Base-by-base conservation (phyloP, 1,140 invertebrate genomes). In the Zelostemma sp. region DNA sequence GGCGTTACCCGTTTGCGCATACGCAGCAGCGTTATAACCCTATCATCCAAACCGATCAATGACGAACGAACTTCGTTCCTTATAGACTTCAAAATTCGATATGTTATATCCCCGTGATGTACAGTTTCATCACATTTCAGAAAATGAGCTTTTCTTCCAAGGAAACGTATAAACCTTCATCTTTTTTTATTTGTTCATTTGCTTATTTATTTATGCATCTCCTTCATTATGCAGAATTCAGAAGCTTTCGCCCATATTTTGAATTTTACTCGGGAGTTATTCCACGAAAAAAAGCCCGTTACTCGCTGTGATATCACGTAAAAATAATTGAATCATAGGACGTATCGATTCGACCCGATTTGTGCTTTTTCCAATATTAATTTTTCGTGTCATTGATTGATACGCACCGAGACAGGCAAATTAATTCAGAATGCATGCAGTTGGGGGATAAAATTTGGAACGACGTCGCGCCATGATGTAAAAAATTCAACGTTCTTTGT, bases 31-130 rank as follows among this genome's bases (percentile, higher is more conserved):
- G 59, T 72, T 72, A 67, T 72, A 72, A 67, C 68, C 59, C 63
- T 67, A 72, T 72, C 68, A 67, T 51, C 63, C 59, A 43, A 72
- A 67, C 68, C 68, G 68, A 72, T 72, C 68, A 63, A 72, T 72
- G 68, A 72, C 63, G 68, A 66, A 71, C 57, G 51, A 63, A 72
- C 63, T 72, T 72, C 55, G 68, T 72, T 72, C 62, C 63, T 72
- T 59, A 62, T 62, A 58, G 63, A 63, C 68, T 72, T 72, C 55
- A 59, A 60, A 70, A 71, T 59, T 61, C 55, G 48, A 25, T 51
- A 14, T 21, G 6, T 46, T 54, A 40, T 62, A 65, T 47, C 41
- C 53, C 41, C 16, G 55, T 45, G 25, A 67, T 50, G 60, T 53
- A 38, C 41, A 18, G 15, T 28, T 46, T 17, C 28, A 28, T 14